These are phyloP conservation scores for Aphaenogaster floridana DNA, from an alignment of 1,140 invertebrate genomes.

Conservation along the genomic window DNA sequence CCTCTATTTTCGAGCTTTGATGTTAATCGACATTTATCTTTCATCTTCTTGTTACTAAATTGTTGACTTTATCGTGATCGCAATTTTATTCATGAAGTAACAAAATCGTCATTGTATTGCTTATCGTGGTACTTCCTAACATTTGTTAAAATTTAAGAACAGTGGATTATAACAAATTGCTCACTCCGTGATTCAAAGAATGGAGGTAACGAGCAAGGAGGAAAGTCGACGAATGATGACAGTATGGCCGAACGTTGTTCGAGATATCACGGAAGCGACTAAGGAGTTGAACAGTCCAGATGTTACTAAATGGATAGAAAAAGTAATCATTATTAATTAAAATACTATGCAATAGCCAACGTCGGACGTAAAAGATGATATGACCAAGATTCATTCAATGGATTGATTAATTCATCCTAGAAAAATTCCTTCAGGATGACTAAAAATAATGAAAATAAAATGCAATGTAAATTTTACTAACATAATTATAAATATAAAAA, in stretches of 20 bases:
- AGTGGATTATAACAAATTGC: too few relatives aligned
- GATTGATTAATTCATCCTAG: not conserved
- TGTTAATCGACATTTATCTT: too few relatives aligned
- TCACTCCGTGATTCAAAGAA: too few relatives aligned
- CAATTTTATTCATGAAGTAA: too few relatives aligned
- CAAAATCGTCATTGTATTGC: too few relatives aligned
- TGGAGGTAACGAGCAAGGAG: constrained; percentile 78
- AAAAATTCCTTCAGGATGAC: not conserved
- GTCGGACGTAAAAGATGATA: not conserved
- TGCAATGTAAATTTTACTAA: not conserved
- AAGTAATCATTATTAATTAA: constrained; percentile 86
- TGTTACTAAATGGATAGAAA: constrained; percentile 92
- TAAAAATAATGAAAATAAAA: not conserved
- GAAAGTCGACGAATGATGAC: constrained; percentile 95
- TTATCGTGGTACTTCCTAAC: too few relatives aligned
- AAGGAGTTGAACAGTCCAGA: constrained; percentile 91
- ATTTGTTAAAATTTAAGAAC: too few relatives aligned
- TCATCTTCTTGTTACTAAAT: too few relatives aligned
- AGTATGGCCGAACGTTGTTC: constrained; percentile 93
- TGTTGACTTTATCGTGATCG: too few relatives aligned
- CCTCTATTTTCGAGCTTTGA: too few relatives aligned
- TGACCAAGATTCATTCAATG: not conserved
- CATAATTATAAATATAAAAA: not conserved
- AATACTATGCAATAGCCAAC: not conserved
- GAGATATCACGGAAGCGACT: constrained; percentile 92